phyloP scores from a whole-genome alignment of 2,113 vertebrate species.

The Megaptera novaeangliae region DNA sequence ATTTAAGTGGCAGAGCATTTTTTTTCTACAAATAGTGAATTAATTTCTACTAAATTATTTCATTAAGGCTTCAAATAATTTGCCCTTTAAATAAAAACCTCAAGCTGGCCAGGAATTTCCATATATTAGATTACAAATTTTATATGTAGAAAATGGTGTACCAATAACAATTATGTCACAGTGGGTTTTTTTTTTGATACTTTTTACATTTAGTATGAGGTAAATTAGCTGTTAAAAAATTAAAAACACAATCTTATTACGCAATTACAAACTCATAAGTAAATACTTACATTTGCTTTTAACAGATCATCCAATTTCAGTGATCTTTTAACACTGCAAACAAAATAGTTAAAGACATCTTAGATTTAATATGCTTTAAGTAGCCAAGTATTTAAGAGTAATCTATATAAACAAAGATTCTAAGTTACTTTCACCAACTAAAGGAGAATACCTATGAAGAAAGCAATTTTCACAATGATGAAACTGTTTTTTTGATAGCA shows the following conservation, averaged over 20 bases:
- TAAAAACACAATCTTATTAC: neutral
- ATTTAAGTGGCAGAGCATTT: constrained; percentile 74
- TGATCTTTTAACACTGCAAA: constrained; percentile 84
- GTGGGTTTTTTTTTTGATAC: neutral
- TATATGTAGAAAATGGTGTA: neutral
- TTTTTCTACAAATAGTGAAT: constrained; percentile 69
- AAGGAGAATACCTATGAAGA: neutral
- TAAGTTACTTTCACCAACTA: constrained; percentile 26
- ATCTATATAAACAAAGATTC: constrained; percentile 1
- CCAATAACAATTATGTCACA: neutral
- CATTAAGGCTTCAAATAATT: constrained; percentile 72
- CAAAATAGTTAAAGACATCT: constrained; percentile 67
- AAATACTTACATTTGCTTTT: constrained; percentile 81
- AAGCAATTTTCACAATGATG: constrained; percentile 5
- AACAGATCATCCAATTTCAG: constrained; percentile 75
- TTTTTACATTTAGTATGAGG: constrained; percentile 15
- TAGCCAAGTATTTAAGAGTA: constrained; percentile 47
- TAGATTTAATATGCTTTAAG: constrained; percentile 52
- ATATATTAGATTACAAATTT: neutral
- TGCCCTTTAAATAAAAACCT: constrained; percentile 68
- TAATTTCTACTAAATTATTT: constrained; percentile 78
- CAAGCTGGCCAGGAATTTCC: constrained; percentile 58
- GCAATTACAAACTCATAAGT: constrained; percentile 22
- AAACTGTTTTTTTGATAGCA: constrained; percentile 19
- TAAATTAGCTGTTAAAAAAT: constrained; percentile 27